Percentiles rank a stretch among this genome's conserved stretches.
These are phyloP conservation scores for Polyploca ridens DNA, from an alignment of 2,888 invertebrate genomes.

Conservation along the genomic window DNA sequence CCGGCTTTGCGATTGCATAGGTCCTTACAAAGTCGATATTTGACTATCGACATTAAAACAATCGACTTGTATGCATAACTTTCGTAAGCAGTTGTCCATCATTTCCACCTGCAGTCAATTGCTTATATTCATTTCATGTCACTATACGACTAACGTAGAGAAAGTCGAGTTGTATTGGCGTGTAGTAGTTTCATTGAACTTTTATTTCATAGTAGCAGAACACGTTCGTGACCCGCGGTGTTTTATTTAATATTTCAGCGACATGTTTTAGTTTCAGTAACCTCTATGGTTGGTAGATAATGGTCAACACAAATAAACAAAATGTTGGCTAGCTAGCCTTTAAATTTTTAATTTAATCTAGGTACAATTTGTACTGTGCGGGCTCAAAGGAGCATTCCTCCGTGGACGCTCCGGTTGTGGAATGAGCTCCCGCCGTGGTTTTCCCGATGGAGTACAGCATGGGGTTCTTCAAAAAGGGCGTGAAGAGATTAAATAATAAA, in stretches of 20 bases:
- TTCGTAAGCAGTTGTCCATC: background rate
- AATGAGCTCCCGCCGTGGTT: too few species aligned
- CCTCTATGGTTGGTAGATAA: too few species aligned
- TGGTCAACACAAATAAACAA: background rate
- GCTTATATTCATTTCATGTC: background rate
- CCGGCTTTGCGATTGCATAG: background rate
- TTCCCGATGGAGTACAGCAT: too few species aligned
- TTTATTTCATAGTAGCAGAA: conserved; percentile 19
- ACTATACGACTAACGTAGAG: conserved; percentile 27
- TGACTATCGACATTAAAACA: background rate
- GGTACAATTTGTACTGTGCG: too few species aligned
- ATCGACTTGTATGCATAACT: background rate
- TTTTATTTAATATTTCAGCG: conserved; percentile 5
- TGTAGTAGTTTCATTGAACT: conserved; percentile 46
- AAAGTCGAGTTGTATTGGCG: conserved; percentile 50
- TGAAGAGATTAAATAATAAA: too few species aligned
- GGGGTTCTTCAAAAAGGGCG: too few species aligned
- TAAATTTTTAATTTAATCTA: background rate
- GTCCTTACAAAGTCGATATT: background rate
- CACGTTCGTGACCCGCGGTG: conserved; percentile 15
- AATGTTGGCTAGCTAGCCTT: background rate
- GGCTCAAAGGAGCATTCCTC: too few species aligned
- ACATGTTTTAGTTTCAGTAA: background rate
- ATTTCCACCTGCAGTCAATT: background rate
- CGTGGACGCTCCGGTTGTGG: too few species aligned